Evolutionary conservation across 2,888 invertebrate genomes (phyloP), one percentile per base, ranked within the genome.

Genomic region (Mylabris sibirica): DNA sequence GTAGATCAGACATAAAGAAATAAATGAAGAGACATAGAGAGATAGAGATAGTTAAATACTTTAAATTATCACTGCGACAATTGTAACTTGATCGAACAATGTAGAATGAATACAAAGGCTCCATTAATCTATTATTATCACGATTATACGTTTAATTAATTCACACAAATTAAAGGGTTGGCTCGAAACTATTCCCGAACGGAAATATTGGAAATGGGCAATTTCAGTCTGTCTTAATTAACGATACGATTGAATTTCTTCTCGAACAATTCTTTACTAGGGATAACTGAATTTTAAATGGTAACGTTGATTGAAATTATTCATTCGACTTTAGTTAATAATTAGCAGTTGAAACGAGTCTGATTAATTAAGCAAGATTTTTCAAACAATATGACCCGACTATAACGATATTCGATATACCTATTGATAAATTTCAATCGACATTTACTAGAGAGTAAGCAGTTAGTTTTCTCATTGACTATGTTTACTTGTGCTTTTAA

Each of bases 141-240:
- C 74, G 73, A 77, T 78, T 77, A 78, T 79, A 75, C 77, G 75
- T 77, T 77, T 79, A 80, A 80, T 80, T 80, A 79, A 78, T 79
- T 76, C 17, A 44, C 76, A 67, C 67, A 68, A 68, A 74, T 75
- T 77, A 72, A 73, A 73, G 75, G 20, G 49, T 12, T 49, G 20
- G 63, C 65, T 9, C 17, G 9, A 17, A 49, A 49, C 49, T 49
- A 20, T 49, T 49, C 6, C 6, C 20, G 49, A 38, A 49, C 20
- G 49, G 49, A 49, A 44, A 17, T 44, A 44, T 6, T 49, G 49
- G 49, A 49, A 49, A 22, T 20, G 49, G 20, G 20, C 8, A 49
- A 49, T 49, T 20, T 49, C 20, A 9, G 1, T 20, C 11, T 2
- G 20, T 49, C 20, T 49, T 20, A 49, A 49, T 49, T 49, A 4